Evolutionary conservation across 2,797 vertebrate genomes (phyloP), one percentile per base, ranked within the genome.

Genomic region (Neosilurus mollespiculum): DNA sequence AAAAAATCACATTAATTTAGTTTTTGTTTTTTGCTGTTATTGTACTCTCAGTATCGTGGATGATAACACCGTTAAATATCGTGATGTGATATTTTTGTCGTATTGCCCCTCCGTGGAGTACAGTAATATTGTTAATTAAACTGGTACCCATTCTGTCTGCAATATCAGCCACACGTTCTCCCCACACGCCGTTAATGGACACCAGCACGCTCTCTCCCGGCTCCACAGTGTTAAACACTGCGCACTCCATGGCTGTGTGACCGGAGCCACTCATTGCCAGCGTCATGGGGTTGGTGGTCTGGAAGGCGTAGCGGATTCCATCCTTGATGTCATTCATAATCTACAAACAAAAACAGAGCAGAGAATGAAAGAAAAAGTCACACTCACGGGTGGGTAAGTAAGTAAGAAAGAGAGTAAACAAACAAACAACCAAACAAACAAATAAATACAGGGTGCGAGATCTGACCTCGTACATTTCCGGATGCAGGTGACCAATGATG

Each of bases 271-370:
- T 99, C 94, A 99, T 69, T 0, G 95, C 90, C 90, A 99, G 88
- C 0, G 96, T 98, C 92, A 98, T 94, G 37, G 86, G 90, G 90
- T 98, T 99, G 83, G 83, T 90, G 0, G 98, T 99, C 93, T 99
- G 98, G 88, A 99, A 98, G 62, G 92, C 93, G 0, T 99, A 99
- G 92, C 96, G 96, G 90, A 98, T 96, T 59, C 98, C 98, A 0
- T 92, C 90, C 88, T 98, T 98, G 87, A 99, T 97, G 81, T 99
- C 97, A 0, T 97, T 95, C 98, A 99, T 99, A 79, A 99, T 95
- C 98, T 99, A 9, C 65, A 81, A n/a, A 88, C 15, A 75, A 58
- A 61, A 64, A 54, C 18, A 30, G 81, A 51, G 53, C 20, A 61
- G 8, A 64, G 8, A 30, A 34, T 9, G 16, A 9, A 43, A 70